These are phyloP conservation scores for Brenthis hecate DNA, from an alignment of 2,888 invertebrate genomes.

Conservation along the genomic window DNA sequence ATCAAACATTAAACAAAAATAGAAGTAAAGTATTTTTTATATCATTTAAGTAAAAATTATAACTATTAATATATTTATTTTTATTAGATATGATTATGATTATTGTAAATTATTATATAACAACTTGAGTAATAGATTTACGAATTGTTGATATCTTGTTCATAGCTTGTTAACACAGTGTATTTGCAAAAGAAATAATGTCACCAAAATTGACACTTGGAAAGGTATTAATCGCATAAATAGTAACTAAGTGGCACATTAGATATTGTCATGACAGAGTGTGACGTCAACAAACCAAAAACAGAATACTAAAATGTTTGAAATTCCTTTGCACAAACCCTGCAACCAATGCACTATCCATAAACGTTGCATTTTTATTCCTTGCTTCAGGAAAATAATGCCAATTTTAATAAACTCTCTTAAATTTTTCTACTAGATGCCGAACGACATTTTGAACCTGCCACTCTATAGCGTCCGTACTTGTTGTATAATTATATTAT, in stretches of 20 bases:
- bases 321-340: conserved; percentile 73
- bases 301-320: conserved; percentile 66
- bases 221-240: too few relatives aligned
- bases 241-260: background rate
- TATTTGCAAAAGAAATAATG: background rate
- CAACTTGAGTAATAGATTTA: too few relatives aligned
- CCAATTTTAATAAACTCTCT: conserved; percentile 68
- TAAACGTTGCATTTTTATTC: conserved; percentile 65
- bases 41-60: background rate
- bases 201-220: too few relatives aligned
- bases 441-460: conserved; percentile 28
- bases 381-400: conserved; percentile 80
- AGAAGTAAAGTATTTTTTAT: background rate
- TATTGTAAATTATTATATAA: too few relatives aligned
- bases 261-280: conserved; percentile 55
- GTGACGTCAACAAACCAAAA: conserved; percentile 52
- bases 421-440: conserved; percentile 23
- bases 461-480: conserved; percentile 21
- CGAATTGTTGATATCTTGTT: background rate
- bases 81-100: background rate
- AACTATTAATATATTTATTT: background rate
- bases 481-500: conserved; percentile 13
- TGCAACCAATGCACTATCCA: conserved; percentile 75
- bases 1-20: too few relatives aligned
- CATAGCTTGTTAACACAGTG: background rate